phyloP scores from a whole-genome alignment of 2,888 invertebrate species.

The Drosophila suboccidentalis region DNA sequence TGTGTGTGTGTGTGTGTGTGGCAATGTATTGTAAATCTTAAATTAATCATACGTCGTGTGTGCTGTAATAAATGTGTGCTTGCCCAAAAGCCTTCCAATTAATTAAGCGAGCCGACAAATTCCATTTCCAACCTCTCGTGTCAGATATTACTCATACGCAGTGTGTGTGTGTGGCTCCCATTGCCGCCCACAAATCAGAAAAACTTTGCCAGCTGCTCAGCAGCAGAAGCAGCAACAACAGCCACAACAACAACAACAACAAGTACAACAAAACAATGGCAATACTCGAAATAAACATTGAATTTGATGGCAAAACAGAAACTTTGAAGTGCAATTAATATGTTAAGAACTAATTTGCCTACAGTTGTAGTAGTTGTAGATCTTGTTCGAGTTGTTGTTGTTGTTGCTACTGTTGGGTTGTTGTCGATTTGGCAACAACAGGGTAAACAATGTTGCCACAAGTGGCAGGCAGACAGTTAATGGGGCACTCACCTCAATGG shows the following conservation, averaged over 20 bases:
- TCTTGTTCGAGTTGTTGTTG: background rate
- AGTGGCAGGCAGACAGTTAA: slow-evolving; percentile 8
- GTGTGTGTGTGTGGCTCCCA: background rate
- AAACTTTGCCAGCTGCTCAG: slow-evolving; percentile 11
- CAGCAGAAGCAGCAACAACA: slow-evolving; percentile 2
- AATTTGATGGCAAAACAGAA: slow-evolving; percentile 41
- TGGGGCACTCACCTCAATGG: slow-evolving; percentile 84
- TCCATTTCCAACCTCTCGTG: slow-evolving; percentile 9
- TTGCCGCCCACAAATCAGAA: slow-evolving; percentile 15
- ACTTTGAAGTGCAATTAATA: slow-evolving; percentile 64
- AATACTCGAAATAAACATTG: slow-evolving; percentile 41
- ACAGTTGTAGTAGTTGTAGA: slow-evolving; percentile 6
- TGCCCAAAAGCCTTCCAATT: slow-evolving; percentile 38
- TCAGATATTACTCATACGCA: slow-evolving; percentile 39
- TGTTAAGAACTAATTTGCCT: slow-evolving; percentile 39
- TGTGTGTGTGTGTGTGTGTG: background rate
- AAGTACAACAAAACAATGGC: slow-evolving; percentile 10
- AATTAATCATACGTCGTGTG: slow-evolving; percentile 44
- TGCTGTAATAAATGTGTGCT: slow-evolving; percentile 30
- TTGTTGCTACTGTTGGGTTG: background rate
- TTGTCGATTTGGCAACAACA: background rate
- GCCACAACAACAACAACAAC: background rate
- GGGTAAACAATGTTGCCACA: slow-evolving; percentile 5
- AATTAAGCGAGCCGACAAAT: slow-evolving; percentile 41
- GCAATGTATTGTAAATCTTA: slow-evolving; percentile 18